phyloP scores from a whole-genome alignment of 2,888 invertebrate genomes.

The Drosophila kambysellisi region DNA sequence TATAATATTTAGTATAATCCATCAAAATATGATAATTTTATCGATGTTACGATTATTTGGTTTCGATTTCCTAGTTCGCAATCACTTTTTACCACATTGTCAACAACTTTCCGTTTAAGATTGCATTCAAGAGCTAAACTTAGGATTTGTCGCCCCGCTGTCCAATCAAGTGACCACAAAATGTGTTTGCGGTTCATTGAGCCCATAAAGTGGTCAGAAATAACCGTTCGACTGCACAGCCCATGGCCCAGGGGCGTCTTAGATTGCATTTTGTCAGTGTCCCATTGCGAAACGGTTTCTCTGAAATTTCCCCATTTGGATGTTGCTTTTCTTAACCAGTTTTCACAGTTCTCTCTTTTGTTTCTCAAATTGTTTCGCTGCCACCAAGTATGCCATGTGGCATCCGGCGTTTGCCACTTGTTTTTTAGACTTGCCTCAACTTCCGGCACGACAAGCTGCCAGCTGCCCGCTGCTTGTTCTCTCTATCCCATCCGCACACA shows the following conservation, averaged over 20 bases:
- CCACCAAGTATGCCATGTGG: constrained; percentile 56
- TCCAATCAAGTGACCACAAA: constrained; percentile 44
- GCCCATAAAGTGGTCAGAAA: constrained; percentile 19
- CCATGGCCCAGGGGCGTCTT: neutral
- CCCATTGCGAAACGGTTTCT: constrained; percentile 39
- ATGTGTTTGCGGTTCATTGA: constrained; percentile 52
- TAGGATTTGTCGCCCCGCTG: constrained; percentile 10
- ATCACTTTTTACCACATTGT: neutral
- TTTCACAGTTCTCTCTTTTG: constrained; percentile 13
- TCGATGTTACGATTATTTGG: neutral
- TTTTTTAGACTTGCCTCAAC: constrained; percentile 78
- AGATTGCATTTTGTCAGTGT: constrained; percentile 62
- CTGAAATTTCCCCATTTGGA: neutral
- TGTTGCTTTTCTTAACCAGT: neutral
- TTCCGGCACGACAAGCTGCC: constrained; percentile 59
- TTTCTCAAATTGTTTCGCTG: constrained; percentile 34
- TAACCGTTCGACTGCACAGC: neutral
- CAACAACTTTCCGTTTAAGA: constrained; percentile 1
- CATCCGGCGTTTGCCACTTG: constrained; percentile 80
- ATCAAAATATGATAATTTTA: neutral
- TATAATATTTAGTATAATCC: neutral
- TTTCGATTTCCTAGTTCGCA: neutral
- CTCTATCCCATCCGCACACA: neutral
- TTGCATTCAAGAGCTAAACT: neutral
- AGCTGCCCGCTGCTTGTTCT: neutral